Percentiles rank a stretch among this genome's conserved stretches.
These are phyloP conservation scores for Drosophila diplacantha DNA, from an alignment of 2,888 invertebrate species.

Conservation along the genomic window DNA sequence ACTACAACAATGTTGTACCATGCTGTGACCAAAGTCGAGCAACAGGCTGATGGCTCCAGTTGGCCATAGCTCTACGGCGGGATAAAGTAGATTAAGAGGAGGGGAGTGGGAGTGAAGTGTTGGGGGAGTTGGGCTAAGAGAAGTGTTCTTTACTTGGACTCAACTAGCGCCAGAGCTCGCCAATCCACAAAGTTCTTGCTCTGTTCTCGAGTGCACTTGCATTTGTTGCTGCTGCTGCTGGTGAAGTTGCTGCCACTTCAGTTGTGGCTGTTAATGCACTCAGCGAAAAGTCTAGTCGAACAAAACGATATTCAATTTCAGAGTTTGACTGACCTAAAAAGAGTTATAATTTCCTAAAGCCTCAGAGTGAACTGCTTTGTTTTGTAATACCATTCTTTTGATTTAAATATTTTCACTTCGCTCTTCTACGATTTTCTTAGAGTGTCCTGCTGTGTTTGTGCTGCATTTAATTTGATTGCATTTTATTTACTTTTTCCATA, in stretches of 20 bases:
- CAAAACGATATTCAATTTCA: neutral
- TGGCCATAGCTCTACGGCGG: neutral
- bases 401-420: neutral
- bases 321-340: neutral
- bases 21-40: conserved; percentile 56
- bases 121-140: conserved; percentile 19
- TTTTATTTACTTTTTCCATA: conserved; percentile 65
- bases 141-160: conserved; percentile 37
- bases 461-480: conserved; percentile 72
- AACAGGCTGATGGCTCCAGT: conserved; percentile 57
- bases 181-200: conserved; percentile 43
- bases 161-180: conserved; percentile 44
- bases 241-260: conserved; percentile 52
- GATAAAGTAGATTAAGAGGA: neutral
- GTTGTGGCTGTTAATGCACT: conserved; percentile 23
- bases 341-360: neutral
- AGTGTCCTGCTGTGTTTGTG: conserved; percentile 41
- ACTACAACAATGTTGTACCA: conserved; percentile 58
- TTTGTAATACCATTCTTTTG: neutral
- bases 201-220: conserved; percentile 50
- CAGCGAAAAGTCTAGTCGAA: neutral
- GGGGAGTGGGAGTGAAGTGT: neutral
- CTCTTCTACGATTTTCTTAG: neutral
- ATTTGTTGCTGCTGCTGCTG: conserved; percentile 47
- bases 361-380: neutral